Base-by-base conservation (phyloP, 92 coral and sea anemone species). In the Actinernus sp. region DNA sequence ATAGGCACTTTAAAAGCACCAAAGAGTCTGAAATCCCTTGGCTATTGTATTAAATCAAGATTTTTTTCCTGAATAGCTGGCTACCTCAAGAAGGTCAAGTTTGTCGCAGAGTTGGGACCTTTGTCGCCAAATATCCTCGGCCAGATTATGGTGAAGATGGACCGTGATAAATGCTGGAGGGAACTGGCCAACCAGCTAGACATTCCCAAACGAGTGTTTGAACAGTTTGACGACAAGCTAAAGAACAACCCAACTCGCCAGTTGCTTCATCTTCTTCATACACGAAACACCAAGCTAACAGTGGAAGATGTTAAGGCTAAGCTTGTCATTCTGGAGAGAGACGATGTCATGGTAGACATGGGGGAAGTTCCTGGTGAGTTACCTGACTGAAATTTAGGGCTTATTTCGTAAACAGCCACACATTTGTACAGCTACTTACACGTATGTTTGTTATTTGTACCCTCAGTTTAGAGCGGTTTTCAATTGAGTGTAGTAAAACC, bases 181-280 rank as follows among this genome's bases (percentile, higher is more conserved):
- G 45, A 40, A 1, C 25, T 70, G 46, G 66, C 77, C 11, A 70
- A 65, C 19, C 77, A 70, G 16, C 77, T 70, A 0, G 77, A 70
- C 17, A 70, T 70, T 56, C 65, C 77, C 8, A 55, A 70, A 22
- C 77, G 77, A 49, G 77, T 70, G 27, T 70, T 70, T 22, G 77
- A 70, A 8, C 77, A 70, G 77, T 70, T 70, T 31, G 65, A 47
- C 19, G 57, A 70, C 25, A 62, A 70, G 63, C 37, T 70, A 26
- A 62, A 40, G 39, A 53, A 70, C 65, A 70, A 70, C 18, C 77
- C 77, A 17, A 70, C 77, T 19, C 63, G 77, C n/a, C 77, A 70
- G 40, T 47, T 70, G 25, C 38, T 70, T 30, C 77, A 70, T 40
- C 66, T 55, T 26, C 65, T 62, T 23, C 77, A 70, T 66, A 55